A percentile compares a stretch with the other conserved stretches of the same genome.
Conservation (phyloP, 2,113 vertebrate genomes). For the Oryzias celebensis region DNA sequence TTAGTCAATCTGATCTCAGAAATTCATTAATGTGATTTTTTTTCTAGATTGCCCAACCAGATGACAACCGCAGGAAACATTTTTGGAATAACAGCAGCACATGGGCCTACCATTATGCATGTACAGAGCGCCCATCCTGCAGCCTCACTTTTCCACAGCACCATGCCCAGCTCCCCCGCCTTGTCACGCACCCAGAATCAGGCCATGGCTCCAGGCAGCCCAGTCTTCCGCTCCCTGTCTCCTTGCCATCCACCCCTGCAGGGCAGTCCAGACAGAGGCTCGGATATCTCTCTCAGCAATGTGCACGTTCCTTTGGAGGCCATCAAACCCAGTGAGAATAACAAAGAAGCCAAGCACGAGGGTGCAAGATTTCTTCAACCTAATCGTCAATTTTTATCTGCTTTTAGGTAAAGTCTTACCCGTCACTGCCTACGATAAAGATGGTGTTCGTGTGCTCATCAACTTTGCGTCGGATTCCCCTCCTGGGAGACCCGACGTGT, state of each 20-base stretch:
- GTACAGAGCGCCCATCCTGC: slow-evolving; percentile 44
- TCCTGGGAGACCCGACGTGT: slow-evolving; percentile 81
- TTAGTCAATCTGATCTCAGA: background rate
- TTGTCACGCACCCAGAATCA: slow-evolving; percentile 53
- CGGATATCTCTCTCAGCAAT: slow-evolving; percentile 84
- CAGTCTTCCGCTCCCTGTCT: slow-evolving; percentile 81
- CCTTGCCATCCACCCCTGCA: slow-evolving; percentile 78
- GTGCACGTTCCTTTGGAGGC: slow-evolving; percentile 88
- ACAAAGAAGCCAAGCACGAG: slow-evolving; percentile 36
- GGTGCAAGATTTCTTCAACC: background rate
- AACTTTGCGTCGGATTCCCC: slow-evolving; percentile 93
- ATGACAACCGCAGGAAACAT: slow-evolving; percentile 29
- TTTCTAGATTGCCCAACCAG: slow-evolving; percentile 45
- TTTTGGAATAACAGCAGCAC: slow-evolving; percentile 50
- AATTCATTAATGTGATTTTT: slow-evolving; percentile 18
- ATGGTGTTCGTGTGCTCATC: slow-evolving; percentile 90
- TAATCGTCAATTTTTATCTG: background rate
- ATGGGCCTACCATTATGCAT: slow-evolving; percentile 10
- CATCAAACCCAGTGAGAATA: slow-evolving; percentile 88
- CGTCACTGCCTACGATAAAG: slow-evolving; percentile 91
- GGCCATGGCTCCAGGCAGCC: slow-evolving; percentile 78
- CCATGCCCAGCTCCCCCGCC: slow-evolving; percentile 73
- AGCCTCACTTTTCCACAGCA: slow-evolving; percentile 64
- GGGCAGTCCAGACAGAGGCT: slow-evolving; percentile 82
- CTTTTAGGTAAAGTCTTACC: slow-evolving; percentile 86